A percentile compares a stretch with the other conserved stretches of the same genome.
Conservation (phyloP, 2,888 invertebrate genomes). For the Scaptomyza caliginosa region DNA sequence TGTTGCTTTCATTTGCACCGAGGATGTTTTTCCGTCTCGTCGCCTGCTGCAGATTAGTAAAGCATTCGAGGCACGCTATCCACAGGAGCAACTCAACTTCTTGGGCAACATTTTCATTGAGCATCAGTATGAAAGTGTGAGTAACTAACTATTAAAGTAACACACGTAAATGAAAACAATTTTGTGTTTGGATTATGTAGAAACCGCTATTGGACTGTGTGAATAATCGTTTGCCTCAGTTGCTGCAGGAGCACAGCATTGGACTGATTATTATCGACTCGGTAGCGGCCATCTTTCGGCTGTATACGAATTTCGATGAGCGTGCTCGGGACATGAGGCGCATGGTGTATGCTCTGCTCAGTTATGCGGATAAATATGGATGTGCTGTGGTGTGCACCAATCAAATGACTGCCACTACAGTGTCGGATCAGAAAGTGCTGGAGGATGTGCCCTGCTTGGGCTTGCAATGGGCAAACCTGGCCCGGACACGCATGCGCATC, state of each 20-base stretch:
- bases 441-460: constrained; percentile 86
- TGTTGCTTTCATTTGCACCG: constrained; percentile 89
- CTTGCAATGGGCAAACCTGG: constrained; percentile 88
- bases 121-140: constrained; percentile 86
- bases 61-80: constrained; percentile 80
- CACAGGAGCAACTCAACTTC: constrained; percentile 81
- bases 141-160: constrained; percentile 22
- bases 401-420: constrained; percentile 86
- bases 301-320: constrained; percentile 84
- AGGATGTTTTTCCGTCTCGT: constrained; percentile 89
- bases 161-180: too few species aligned
- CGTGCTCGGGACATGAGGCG: constrained; percentile 86
- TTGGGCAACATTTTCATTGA: constrained; percentile 88
- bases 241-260: constrained; percentile 85
- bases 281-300: constrained; percentile 89
- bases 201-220: constrained; percentile 86
- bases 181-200: constrained; percentile 78
- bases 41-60: constrained; percentile 86
- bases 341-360: constrained; percentile 86
- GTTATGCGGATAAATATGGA: constrained; percentile 85
- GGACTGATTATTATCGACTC: constrained; percentile 90
- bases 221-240: constrained; percentile 85
- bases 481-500: constrained; percentile 86
- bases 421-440: constrained; percentile 22
- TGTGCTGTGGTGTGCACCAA: constrained; percentile 89